A percentile compares a stretch with the other conserved stretches of the same genome.
Evolutionary conservation across 1,140 invertebrate species (phyloP).

Genomic region (Drosophila ogumai): DNA sequence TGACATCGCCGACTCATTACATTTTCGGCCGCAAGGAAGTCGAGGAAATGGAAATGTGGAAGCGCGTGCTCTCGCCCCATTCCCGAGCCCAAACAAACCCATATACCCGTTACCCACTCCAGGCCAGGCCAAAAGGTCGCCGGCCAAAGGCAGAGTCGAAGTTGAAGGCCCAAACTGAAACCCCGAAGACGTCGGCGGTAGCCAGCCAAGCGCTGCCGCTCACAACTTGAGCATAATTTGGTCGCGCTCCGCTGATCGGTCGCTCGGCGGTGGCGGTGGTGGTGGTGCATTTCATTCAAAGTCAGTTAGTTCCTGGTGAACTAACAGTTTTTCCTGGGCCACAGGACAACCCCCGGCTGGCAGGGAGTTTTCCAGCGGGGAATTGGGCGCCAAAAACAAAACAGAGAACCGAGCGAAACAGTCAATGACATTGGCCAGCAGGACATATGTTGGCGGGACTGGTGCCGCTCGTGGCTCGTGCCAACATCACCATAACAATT

Average conservation of each 20-base stretch:
- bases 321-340: constrained; percentile 73
- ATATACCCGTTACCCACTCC: constrained; percentile 15
- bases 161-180: constrained; percentile 37
- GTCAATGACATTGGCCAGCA: constrained; percentile 66
- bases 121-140: constrained; percentile 32
- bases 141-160: constrained; percentile 24
- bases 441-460: constrained; percentile 55
- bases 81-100: constrained; percentile 14
- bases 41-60: constrained; percentile 65
- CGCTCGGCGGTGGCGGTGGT: neutral
- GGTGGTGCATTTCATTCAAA: constrained; percentile 9
- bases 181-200: constrained; percentile 26
- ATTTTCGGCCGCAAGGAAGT: constrained; percentile 67
- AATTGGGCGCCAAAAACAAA: constrained; percentile 74
- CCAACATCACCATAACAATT: constrained; percentile 81
- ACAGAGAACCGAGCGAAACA: constrained; percentile 14
- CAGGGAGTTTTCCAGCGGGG: constrained; percentile 65
- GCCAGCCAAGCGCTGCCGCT: constrained; percentile 71
- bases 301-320: constrained; percentile 14
- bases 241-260: constrained; percentile 69
- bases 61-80: constrained; percentile 74
- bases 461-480: constrained; percentile 58
- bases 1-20: constrained; percentile 76
- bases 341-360: constrained; percentile 58
- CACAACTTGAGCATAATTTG: constrained; percentile 75